phyloP scores from a whole-genome alignment of 2,113 vertebrate genomes.

The Grammomys dolichurus region DNA sequence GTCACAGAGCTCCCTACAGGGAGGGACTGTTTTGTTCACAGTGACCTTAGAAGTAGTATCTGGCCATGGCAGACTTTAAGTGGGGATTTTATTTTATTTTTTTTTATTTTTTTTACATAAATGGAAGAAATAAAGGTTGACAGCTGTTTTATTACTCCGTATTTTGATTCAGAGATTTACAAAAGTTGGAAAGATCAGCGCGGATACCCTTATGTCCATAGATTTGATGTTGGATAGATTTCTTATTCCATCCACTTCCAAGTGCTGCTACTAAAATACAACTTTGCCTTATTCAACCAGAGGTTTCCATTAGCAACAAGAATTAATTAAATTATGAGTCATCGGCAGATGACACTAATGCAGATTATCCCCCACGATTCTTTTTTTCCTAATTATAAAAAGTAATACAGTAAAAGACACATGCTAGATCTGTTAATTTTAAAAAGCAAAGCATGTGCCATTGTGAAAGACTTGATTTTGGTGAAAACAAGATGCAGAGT shows the following conservation, averaged over 20 bases:
- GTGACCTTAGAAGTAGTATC: neutral
- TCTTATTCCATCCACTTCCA: slow-evolving; percentile 61
- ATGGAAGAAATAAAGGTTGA: slow-evolving; percentile 35
- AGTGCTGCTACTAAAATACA: slow-evolving; percentile 78
- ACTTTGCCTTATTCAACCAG: slow-evolving; percentile 73
- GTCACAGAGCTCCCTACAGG: neutral
- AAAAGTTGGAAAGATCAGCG: slow-evolving; percentile 54
- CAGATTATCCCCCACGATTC: slow-evolving; percentile 64
- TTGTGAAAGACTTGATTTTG: slow-evolving; percentile 52
- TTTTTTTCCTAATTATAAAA: slow-evolving; percentile 76
- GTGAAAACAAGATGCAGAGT: slow-evolving; percentile 15
- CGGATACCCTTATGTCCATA: slow-evolving; percentile 32
- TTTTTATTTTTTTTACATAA: neutral
- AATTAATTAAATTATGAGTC: slow-evolving; percentile 84
- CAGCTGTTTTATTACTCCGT: neutral
- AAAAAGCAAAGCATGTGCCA: slow-evolving; percentile 47
- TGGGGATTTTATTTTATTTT: neutral
- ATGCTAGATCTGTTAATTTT: slow-evolving; percentile 61
- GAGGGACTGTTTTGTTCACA: neutral
- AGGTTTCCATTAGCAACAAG: slow-evolving; percentile 84
- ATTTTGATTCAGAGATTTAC: slow-evolving; percentile 51
- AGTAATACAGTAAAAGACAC: slow-evolving; percentile 71
- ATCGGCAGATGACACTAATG: slow-evolving; percentile 75
- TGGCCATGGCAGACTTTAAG: neutral
- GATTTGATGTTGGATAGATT: slow-evolving; percentile 42